Evolutionary conservation across 2,797 vertebrate genomes (phyloP).

Genomic region (Sandelia bainsii): DNA sequence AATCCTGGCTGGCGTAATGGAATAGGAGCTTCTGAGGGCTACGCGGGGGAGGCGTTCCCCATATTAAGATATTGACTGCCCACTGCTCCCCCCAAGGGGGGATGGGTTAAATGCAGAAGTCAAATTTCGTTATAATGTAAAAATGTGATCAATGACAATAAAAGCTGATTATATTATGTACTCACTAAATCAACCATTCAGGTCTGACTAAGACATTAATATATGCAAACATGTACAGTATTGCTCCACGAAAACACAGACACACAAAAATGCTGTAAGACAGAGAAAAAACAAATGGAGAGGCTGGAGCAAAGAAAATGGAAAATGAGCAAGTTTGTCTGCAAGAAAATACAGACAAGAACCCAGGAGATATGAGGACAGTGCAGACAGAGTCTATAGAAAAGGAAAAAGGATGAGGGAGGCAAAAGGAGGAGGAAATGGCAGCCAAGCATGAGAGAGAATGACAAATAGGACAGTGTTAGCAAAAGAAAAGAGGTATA

Average conservation of each 20-base stretch:
- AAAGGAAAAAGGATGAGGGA: neutral
- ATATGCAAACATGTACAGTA: neutral
- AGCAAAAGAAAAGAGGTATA: slow-evolving; percentile 37
- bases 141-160: too few species aligned
- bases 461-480: slow-evolving; percentile 48
- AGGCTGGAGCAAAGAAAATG: slow-evolving; percentile 9
- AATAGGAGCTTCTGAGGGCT: too few species aligned
- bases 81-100: too few species aligned
- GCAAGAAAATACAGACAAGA: slow-evolving; percentile 38
- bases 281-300: neutral
- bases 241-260: neutral
- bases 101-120: too few species aligned
- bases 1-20: too few species aligned
- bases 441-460: slow-evolving; percentile 14
- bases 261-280: neutral
- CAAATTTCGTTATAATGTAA: too few species aligned
- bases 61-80: too few species aligned
- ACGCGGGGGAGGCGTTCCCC: too few species aligned
- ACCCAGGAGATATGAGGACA: slow-evolving; percentile 12
- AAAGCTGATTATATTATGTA: too few species aligned
- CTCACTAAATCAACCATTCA: neutral
- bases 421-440: slow-evolving; percentile 19
- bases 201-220: neutral
- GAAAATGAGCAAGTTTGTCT: slow-evolving; percentile 17
- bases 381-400: neutral